phyloP scores from a whole-genome alignment of 1,140 invertebrate species.

The Holotrichia oblita region DNA sequence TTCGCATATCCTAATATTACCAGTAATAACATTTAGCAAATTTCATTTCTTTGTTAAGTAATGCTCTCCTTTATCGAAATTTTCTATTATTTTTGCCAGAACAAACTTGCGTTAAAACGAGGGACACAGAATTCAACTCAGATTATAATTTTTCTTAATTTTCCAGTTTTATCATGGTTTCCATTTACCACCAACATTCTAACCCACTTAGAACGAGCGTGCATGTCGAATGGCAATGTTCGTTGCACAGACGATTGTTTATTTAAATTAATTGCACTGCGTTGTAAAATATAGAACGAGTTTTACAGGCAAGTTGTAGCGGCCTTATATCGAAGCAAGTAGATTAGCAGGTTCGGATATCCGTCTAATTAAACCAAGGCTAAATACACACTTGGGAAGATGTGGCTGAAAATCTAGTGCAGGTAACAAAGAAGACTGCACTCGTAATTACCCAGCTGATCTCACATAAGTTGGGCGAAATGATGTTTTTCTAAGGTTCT shows the following conservation, averaged over 20 bases:
- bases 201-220: neutral
- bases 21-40: too few species aligned
- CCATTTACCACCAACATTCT: neutral
- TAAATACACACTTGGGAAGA: neutral
- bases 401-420: neutral
- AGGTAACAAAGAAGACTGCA: neutral
- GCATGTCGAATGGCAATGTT: neutral
- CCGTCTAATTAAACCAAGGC: neutral
- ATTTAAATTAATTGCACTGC: constrained; percentile 17
- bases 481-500: neutral
- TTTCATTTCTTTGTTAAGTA: too few species aligned
- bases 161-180: neutral
- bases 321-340: neutral
- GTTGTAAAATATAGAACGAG: neutral
- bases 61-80: too few species aligned
- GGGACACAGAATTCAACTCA: neutral
- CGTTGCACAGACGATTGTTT: neutral
- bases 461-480: neutral
- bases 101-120: too few species aligned
- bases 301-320: neutral
- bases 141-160: neutral
- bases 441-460: neutral
- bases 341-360: neutral
- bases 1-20: too few species aligned
- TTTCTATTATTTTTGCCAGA: too few species aligned